Percentiles rank a stretch among this genome's conserved stretches.
Conservation (phyloP, 2,113 vertebrate genomes). For the Laterallus jamaicensis region DNA sequence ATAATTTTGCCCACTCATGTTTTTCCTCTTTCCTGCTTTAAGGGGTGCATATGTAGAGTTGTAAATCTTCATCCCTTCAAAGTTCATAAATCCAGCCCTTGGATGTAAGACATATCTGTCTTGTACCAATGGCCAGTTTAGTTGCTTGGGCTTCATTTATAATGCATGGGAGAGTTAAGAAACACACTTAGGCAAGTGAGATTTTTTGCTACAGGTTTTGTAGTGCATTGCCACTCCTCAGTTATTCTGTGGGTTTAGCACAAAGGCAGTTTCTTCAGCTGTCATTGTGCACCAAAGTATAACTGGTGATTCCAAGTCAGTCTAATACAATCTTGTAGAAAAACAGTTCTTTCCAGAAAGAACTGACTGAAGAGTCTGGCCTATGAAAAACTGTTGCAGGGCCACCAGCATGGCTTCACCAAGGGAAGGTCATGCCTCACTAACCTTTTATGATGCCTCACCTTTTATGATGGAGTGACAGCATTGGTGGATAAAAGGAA, state of each 20-base stretch:
- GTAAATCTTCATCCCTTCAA: background rate
- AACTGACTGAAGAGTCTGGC: background rate
- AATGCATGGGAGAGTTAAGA: background rate
- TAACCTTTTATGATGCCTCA: too few species aligned
- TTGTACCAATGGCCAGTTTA: background rate
- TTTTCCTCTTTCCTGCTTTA: background rate
- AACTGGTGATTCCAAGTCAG: background rate
- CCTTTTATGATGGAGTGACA: too few species aligned
- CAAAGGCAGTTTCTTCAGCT: background rate
- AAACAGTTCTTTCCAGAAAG: background rate
- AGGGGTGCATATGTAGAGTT: background rate
- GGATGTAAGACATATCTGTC: background rate
- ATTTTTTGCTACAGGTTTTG: background rate
- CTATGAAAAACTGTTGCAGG: background rate
- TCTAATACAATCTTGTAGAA: background rate
- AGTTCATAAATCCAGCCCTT: background rate
- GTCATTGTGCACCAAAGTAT: background rate
- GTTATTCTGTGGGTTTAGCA: background rate
- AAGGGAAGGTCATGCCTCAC: too few species aligned
- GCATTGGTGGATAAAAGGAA: too few species aligned
- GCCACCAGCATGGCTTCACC: too few species aligned
- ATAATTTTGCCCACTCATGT: background rate
- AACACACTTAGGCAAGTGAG: background rate
- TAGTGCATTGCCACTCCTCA: background rate
- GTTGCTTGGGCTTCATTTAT: background rate